phyloP scores from a whole-genome alignment of 2,797 vertebrate species.

The Coregonus ussuriensis region DNA sequence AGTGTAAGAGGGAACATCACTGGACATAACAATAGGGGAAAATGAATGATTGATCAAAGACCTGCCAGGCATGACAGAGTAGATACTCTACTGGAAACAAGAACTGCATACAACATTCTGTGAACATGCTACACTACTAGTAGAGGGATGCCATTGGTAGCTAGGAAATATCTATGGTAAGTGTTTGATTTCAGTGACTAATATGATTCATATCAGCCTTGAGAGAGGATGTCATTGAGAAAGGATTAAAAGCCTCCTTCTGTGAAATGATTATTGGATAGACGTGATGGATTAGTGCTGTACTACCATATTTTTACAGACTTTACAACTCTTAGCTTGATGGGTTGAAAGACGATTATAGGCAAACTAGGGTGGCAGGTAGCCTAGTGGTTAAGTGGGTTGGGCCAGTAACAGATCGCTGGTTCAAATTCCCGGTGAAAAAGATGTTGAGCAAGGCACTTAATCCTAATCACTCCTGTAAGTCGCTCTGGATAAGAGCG shows the following conservation, averaged over 20 bases:
- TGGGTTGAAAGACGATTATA: background rate
- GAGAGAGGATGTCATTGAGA: background rate
- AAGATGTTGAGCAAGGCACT: too few relatives aligned
- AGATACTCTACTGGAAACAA: conserved; percentile 5
- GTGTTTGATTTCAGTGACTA: background rate
- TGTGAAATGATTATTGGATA: background rate
- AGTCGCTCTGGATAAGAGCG: too few relatives aligned
- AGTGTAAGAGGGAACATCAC: conserved; percentile 6
- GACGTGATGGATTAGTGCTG: background rate
- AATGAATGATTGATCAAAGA: conserved; percentile 20
- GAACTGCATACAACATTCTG: background rate
- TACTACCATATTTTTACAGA: background rate
- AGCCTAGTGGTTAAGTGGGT: too few relatives aligned
- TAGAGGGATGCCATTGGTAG: background rate
- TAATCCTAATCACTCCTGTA: too few relatives aligned
- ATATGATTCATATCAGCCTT: background rate
- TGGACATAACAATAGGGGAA: conserved; percentile 12
- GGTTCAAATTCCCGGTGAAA: too few relatives aligned
- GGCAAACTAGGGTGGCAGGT: background rate
- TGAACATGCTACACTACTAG: background rate
- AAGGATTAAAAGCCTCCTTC: conserved; percentile 3
- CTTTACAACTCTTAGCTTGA: conserved; percentile 1
- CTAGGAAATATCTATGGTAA: background rate
- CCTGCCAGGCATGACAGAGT: background rate
- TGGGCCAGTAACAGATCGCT: too few relatives aligned